Evolutionary conservation across 2,888 invertebrate genomes (phyloP).

Genomic region (Leptogaster cylindrica): DNA sequence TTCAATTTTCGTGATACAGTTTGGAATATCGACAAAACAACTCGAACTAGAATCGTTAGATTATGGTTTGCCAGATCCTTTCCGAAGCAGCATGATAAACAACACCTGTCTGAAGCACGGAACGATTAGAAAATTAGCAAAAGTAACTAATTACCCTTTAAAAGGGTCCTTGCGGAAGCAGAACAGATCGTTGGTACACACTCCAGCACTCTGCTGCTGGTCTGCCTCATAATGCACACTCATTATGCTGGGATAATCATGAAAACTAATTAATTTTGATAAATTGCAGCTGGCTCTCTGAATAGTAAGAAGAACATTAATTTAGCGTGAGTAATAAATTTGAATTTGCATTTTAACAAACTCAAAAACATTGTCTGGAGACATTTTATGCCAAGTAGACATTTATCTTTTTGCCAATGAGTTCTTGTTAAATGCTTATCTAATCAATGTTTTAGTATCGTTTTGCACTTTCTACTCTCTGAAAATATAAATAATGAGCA

Average conservation of each 20-base stretch:
- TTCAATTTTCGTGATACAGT: conserved; percentile 11
- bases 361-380: too few relatives aligned
- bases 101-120: conserved; percentile 22
- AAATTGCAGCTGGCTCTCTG: conserved; percentile 1
- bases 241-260: conserved; percentile 3
- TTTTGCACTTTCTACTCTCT: too few relatives aligned
- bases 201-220: not conserved
- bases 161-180: not conserved
- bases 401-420: too few relatives aligned
- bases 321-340: too few relatives aligned
- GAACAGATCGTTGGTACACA: too few relatives aligned
- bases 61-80: conserved; percentile 19
- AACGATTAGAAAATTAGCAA: not conserved
- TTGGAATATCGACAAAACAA: conserved; percentile 30
- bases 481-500: too few relatives aligned
- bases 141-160: conserved; percentile 22
- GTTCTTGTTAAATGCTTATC: too few relatives aligned
- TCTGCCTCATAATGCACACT: not conserved
- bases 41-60: conserved; percentile 17
- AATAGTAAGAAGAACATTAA: too few relatives aligned
- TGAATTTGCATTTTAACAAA: too few relatives aligned
- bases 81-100: conserved; percentile 21
- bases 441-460: too few relatives aligned
- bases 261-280: conserved; percentile 10
- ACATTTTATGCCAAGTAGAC: too few relatives aligned